Base-by-base conservation (phyloP, 2,888 invertebrate genomes). In the Cylindroiulus punctatus region DNA sequence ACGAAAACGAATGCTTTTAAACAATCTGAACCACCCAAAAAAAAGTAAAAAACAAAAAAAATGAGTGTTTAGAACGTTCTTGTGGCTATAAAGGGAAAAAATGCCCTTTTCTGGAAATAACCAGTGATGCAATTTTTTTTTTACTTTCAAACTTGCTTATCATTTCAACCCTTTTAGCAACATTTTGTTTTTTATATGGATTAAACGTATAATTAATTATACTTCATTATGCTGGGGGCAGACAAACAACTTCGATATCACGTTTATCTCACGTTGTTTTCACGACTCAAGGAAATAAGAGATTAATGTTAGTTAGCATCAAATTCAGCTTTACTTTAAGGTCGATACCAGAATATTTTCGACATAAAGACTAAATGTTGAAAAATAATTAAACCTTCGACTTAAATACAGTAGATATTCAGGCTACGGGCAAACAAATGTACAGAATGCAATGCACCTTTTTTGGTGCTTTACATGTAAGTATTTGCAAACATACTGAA, bases 171-270 rank as follows among this genome's bases (percentile, higher is more conserved):
- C 65, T 65, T 65, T 65, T 26, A 65, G 26, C 65, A 26, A 12
- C 10, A 10, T 22, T 26, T 26, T 26, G 5, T 26, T 65, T 65
- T 57, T n/a, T 57, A 19, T n/a, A 57, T 65, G 44, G 17, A 10
- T 52, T 65, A 65, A 65, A 26, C 65, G 26, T 26, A 26, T 65
- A 65, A 57, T 57, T 57, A 57, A 57, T 57, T n/a, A 57, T 57
- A 5, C 8, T n/a, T n/a, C 57, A 65, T 65, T 26, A 65, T 65
- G 65, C 26, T 26, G 1, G 65, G 10, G 8, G 22, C 65, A 26
- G 65, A 65, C 12, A 65, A 65, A 65, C 65, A 26, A 65, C 65
- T 65, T 65, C 22, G n/a, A 65, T 65, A 65, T 65, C 65, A 65
- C 65, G 65, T 65, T 12, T 65, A 26, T 47, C 14, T 47, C 47